Base-by-base conservation (phyloP, 2,113 vertebrate species). In the Ophthalmolycus amberensis region DNA sequence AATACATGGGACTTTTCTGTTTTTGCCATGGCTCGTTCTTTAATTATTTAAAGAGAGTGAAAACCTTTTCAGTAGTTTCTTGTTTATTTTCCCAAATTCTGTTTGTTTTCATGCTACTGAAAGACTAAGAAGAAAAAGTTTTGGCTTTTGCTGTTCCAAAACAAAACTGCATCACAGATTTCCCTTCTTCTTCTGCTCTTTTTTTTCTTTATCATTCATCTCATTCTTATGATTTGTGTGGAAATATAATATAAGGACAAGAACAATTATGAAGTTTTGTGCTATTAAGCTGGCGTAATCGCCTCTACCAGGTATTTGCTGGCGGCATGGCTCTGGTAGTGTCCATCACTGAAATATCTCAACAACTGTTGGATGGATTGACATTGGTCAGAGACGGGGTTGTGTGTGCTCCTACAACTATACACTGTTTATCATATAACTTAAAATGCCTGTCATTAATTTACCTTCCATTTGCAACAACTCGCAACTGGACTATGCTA, bases 1-100 rank as follows among this genome's bases (percentile, higher is more conserved):
- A 76, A 60, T 69, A 59, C 72, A 63, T 69, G 74, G 77, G 69
- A 83, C 46, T 81, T 85, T 71, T 68, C 38, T n/a, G 29, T 79
- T 77, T 70, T 70, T 62, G n/a, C 63, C 42, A 29, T 38, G 50
- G 40, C 6, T 46, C 20, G 15, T 48, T 59, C 56, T 29, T 59
- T 25, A 42, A 20, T 54, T 62, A 12, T 75, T 56, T 34, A 27
- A 22, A 82, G 9, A 38, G 40, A 68, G 22, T 44, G 46, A 70
- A 77, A 60, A 71, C 3, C 37, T 63, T 48, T 63, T 78, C 22
- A 44, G 18, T 20, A 15, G 59, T 74, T 66, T 54, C 25, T 44
- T 20, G 9, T 37, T 60, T 59, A 34, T 65, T 59, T 68, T 12
- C 10, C 25, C 27, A 18, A 32, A n/a, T 59, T 71, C n/a, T 72